Base-by-base conservation (phyloP, 2,888 invertebrate genomes). In the Tiliacea citrago region DNA sequence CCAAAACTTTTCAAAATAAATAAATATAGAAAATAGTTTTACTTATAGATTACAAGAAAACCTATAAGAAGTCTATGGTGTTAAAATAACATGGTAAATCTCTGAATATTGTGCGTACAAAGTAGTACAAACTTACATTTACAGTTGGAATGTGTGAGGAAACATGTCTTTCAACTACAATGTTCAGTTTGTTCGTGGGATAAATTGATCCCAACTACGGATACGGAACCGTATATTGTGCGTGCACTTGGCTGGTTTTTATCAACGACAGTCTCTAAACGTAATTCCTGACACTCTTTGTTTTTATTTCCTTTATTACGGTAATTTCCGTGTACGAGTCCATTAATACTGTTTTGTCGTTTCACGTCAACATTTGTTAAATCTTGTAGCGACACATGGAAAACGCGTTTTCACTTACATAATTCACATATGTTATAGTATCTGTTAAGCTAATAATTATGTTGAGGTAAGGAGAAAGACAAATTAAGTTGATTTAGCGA, bases 291-390 rank as follows among this genome's bases (percentile, higher is more conserved):
- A 62, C 35, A 67, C 16, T 58, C 45, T 69, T 55, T 76, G 68
- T 65, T 68, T 65, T 18, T 68, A 61, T 73, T 75, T 79, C 57
- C 47, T 73, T 68, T 68, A 73, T 72, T 60, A 73, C 51, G 18
- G 29, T 62, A 60, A 61, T 65, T 45, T 83, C 61, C 66, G 45
- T 21, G 66, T 68, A 24, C 29, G 16, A 61, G 35, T 58, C 66
- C 53, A 76, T 79, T 82, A 47, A 82, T 80, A 76, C 66, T 71
- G 61, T 83, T 82, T 75, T 70, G 57, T 69, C 65, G 63, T 73
- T 77, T 67, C 68, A 58, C 57, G 78, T 68, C 61, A 75, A 81
- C 73, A 78, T 67, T 68, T 75, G 75, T 72, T 70, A 70, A 77
- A 82, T 80, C 66, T 42, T 77, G 63, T 51, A 45, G 62, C 72